phyloP scores from a whole-genome alignment of 92 coral and sea anemone species.

The Palythoa heliodiscus region DNA sequence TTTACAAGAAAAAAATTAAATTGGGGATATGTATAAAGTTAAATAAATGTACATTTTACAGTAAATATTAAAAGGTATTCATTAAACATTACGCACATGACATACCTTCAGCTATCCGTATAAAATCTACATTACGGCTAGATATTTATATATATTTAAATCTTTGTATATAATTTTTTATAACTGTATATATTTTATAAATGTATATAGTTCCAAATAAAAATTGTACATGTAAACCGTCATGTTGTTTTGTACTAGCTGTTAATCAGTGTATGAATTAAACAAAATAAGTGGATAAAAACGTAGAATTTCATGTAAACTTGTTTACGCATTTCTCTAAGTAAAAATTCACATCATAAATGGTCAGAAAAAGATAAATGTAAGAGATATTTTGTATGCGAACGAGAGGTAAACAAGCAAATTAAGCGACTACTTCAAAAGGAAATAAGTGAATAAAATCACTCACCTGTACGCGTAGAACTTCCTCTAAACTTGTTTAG shows the following conservation, averaged over 20 bases:
- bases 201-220: neutral
- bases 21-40: neutral
- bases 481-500: neutral
- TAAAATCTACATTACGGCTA: neutral
- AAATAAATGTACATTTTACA: neutral
- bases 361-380: conserved; percentile 10
- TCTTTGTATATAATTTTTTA: too few species aligned
- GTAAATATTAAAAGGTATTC: neutral
- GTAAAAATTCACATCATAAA: neutral
- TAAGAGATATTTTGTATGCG: neutral
- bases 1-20: neutral
- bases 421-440: conserved; percentile 3
- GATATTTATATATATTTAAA: too few species aligned
- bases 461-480: conserved; percentile 13
- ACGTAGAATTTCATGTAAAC: neutral
- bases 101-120: conserved; percentile 7
- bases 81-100: conserved; percentile 1
- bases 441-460: neutral
- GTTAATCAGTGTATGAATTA: conserved; percentile 2
- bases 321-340: conserved; percentile 3
- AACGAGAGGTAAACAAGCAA: neutral
- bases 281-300: conserved; percentile 1
- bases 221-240: neutral
- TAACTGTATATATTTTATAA: neutral
- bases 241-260: neutral